Evolutionary conservation across 2,797 vertebrate genomes (phyloP).

Genomic region (Cichlasoma orientale): DNA sequence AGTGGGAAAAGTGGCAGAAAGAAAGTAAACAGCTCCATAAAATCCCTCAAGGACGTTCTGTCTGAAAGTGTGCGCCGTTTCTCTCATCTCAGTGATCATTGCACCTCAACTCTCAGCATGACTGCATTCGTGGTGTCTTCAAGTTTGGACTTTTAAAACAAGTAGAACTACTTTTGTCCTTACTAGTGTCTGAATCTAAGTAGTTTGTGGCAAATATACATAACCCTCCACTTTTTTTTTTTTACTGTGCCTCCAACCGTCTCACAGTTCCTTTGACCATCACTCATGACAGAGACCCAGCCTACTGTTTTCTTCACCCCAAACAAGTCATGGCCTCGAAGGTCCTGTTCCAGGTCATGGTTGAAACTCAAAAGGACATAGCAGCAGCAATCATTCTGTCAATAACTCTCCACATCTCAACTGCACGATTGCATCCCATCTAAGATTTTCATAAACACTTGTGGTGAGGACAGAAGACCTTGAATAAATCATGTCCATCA

Average conservation of each 20-base stretch:
- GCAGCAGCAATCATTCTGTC: neutral
- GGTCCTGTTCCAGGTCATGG: neutral
- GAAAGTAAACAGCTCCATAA: neutral
- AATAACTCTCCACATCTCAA: neutral
- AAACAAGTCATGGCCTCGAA: neutral
- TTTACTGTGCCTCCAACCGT: too few species aligned
- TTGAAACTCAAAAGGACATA: neutral
- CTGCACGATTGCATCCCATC: neutral
- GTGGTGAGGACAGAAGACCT: neutral
- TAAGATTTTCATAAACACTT: neutral
- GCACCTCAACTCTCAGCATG: neutral
- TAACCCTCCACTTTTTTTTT: neutral
- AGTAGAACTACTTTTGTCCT: neutral
- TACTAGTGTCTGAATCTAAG: neutral
- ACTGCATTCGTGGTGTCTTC: neutral
- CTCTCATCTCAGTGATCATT: slow-evolving; percentile 1
- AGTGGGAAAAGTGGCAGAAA: neutral
- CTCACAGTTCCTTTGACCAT: neutral
- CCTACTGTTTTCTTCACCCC: neutral
- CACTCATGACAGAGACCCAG: neutral
- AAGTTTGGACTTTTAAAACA: neutral
- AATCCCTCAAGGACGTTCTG: neutral
- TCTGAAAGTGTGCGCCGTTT: neutral
- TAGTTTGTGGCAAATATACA: neutral
- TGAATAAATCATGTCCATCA: neutral